These are phyloP conservation scores for Sinocyclocheilus anophthalmus DNA, from an alignment of 2,113 vertebrate genomes.

Conservation along the genomic window DNA sequence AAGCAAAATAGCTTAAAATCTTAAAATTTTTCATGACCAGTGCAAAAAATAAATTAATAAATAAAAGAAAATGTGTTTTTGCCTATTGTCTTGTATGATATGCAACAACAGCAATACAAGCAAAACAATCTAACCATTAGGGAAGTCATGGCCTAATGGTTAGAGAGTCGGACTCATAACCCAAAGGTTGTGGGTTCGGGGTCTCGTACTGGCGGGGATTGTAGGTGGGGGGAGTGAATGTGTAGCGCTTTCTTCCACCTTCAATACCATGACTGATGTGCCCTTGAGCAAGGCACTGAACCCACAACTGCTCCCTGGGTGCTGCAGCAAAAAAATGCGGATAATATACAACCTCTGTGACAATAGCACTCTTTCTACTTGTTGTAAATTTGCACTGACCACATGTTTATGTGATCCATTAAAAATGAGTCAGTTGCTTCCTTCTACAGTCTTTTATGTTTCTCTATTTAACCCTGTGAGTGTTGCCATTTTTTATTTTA, in stretches of 20 bases:
- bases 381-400: background rate
- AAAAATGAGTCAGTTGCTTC: conserved; percentile 1
- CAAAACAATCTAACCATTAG: no score
- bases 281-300: no score
- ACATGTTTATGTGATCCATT: background rate
- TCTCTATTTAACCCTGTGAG: background rate
- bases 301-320: no score
- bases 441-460: background rate
- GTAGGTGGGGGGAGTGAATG: no score
- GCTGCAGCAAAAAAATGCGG: background rate
- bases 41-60: background rate
- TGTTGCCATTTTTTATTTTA: conserved; percentile 2
- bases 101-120: background rate
- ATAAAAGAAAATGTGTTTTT: background rate
- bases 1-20: background rate
- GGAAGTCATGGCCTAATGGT: no score
- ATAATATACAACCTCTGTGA: background rate
- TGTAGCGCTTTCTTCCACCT: no score
- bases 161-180: no score
- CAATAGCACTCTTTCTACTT: background rate
- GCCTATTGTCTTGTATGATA: background rate
- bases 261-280: no score
- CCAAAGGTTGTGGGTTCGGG: no score
- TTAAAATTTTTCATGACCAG: no score
- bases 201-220: no score